Base-by-base conservation (phyloP, 2,888 invertebrate genomes). In the Poecilobothrus nobilitatus region DNA sequence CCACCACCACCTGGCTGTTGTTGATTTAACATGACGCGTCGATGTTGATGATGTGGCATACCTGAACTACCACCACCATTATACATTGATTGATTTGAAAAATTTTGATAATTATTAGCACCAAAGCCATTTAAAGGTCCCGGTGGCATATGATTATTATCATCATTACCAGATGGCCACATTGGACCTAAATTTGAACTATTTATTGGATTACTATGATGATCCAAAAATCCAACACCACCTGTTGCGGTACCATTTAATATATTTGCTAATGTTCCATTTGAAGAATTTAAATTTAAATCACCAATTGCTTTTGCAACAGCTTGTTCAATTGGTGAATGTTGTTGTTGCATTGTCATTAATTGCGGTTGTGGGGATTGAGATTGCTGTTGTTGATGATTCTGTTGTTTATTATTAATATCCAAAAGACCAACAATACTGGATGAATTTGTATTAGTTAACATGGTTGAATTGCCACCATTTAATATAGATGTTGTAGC, bases 141-240 rank as follows among this genome's bases (percentile, higher is more conserved):
- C 15, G 65, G 37, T 65, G 65, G 20, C 66, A 71, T 70, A 67
- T 73, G 71, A 67, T 70, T 71, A 12, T 68, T 68, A 68, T 73
- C 74, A 68, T 74, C 73, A 41, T 70, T 70, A 10, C 71, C 72
- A 37, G 72, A 71, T 73, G 73, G 73, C 63, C 72, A 68, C 37
- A 71, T 37, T 34, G 69, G 63, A 61, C 66, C 41, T 33, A 70
- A 21, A 27, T 69, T 67, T 21, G 66, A 67, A 1, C 68, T 67
- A 44, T 70, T 65, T 41, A 64, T 65, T 7, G 63, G 69, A 66
- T 72, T 69, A 15, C 66, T 67, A 65, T 72, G 71, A 12, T n/a
- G 27, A n/a, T 70, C 69, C 20, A 72, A 64, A 63, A 68, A 71
- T 62, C 69, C 70, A 21, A 68, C 70, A 22, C 71, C 70, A 68